Conservation (phyloP, 2,113 vertebrate species). For the Ochotona princeps region DNA sequence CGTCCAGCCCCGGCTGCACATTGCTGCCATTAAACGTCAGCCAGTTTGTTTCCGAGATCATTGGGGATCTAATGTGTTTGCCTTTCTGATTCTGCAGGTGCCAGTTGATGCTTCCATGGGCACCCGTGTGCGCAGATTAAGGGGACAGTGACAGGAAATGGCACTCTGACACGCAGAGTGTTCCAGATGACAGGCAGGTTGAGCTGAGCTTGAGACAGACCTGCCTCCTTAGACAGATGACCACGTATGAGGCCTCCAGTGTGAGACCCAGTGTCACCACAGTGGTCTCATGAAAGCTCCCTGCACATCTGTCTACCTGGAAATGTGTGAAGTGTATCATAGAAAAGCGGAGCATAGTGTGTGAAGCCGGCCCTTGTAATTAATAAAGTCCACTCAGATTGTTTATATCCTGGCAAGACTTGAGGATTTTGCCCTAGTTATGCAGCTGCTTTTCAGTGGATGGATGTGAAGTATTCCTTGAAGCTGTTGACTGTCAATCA, state of each 20-base stretch:
- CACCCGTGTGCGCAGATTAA: neutral
- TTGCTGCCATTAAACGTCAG: neutral
- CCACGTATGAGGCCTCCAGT: too few species aligned
- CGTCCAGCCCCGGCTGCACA: neutral
- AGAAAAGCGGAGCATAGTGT: neutral
- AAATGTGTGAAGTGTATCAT: neutral
- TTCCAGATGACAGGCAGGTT: neutral
- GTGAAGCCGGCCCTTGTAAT: neutral
- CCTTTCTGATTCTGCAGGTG: neutral
- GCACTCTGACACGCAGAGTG: neutral
- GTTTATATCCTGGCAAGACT: neutral
- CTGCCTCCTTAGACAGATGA: neutral
- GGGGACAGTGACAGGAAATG: neutral
- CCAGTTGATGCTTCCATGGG: neutral
- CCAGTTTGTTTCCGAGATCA: constrained; percentile 32
- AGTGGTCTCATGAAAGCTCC: neutral
- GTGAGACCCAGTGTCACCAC: accelerated
- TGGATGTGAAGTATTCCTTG: constrained; percentile 52
- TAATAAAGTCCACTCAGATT: constrained; percentile 16
- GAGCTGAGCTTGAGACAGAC: neutral
- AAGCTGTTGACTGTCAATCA: constrained; percentile 67
- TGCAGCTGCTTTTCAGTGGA: neutral
- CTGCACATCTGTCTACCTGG: accelerated
- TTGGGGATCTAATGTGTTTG: constrained; percentile 28
- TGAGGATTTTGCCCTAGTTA: constrained; percentile 45